Evolutionary conservation across 2,888 invertebrate genomes (phyloP).

Genomic region (Hecatera dysodea): DNA sequence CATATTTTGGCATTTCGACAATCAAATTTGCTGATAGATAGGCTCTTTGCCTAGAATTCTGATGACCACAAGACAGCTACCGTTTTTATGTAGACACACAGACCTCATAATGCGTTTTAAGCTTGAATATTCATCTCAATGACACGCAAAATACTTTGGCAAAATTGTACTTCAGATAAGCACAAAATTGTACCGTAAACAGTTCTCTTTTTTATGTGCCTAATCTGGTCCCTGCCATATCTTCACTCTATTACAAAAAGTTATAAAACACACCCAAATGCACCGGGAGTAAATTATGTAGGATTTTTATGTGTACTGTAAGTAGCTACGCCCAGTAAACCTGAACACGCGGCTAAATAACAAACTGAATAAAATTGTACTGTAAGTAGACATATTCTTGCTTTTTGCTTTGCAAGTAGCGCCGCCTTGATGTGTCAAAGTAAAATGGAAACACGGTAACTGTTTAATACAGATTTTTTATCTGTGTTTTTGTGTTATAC

Average conservation of each 20-base stretch:
- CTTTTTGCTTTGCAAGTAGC: background rate
- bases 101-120: background rate
- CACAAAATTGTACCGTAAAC: conserved; percentile 7
- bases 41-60: background rate
- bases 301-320: conserved; percentile 44
- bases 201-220: conserved; percentile 14
- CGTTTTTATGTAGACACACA: background rate
- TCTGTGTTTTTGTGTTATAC: conserved; percentile 16
- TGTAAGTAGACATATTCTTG: background rate
- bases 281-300: conserved; percentile 46
- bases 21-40: no score
- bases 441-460: conserved; percentile 28
- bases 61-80: background rate
- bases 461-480: conserved; percentile 50
- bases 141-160: conserved; percentile 5
- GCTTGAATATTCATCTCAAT: background rate
- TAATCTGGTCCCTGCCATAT: conserved; percentile 53
- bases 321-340: conserved; percentile 26
- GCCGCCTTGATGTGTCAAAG: conserved; percentile 11
- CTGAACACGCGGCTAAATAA: background rate
- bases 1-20: no score
- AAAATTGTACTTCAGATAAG: conserved; percentile 25
- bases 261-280: conserved; percentile 51
- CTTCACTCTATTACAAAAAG: conserved; percentile 55
- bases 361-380: conserved; percentile 2